These are phyloP conservation scores for Enhydra lutris DNA, from an alignment of 2,113 vertebrate genomes.

Conservation along the genomic window DNA sequence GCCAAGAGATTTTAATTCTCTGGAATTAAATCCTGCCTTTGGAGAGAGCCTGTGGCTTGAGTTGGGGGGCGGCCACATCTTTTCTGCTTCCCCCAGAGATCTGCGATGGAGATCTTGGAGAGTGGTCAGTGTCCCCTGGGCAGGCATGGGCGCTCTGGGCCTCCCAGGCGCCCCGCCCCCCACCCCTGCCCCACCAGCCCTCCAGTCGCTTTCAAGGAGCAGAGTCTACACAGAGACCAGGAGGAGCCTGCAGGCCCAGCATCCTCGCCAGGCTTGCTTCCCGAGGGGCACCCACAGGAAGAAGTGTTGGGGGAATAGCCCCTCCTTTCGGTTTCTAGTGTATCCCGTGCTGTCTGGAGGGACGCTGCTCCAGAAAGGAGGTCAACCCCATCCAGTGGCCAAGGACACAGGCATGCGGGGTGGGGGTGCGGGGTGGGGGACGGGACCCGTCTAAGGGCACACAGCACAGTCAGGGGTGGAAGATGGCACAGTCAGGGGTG, in stretches of 20 bases:
- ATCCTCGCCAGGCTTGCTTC: not conserved
- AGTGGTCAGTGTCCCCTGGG: too few relatives aligned
- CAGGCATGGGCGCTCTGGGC: not conserved
- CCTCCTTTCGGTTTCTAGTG: not conserved
- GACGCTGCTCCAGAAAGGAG: not conserved
- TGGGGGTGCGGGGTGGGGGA: too few relatives aligned
- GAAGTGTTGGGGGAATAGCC: not conserved
- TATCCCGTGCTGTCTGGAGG: not conserved
- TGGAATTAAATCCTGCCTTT: not conserved
- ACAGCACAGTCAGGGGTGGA: too few relatives aligned
- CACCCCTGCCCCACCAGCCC: not conserved
- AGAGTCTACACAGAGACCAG: not conserved
- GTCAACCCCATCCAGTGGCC: not conserved
- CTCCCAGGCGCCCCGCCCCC: not conserved
- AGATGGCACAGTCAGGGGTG: too few relatives aligned
- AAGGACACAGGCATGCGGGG: not conserved
- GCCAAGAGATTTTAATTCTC: not conserved
- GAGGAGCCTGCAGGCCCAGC: not conserved
- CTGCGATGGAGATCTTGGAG: not conserved
- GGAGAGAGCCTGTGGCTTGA: not conserved
- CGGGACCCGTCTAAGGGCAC: too few relatives aligned
- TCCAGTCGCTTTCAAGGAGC: not conserved
- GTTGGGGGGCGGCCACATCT: accelerated
- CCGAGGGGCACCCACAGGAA: not conserved
- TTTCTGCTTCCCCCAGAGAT: not conserved